phyloP scores from a whole-genome alignment of 2,113 vertebrate genomes.

The Piprites chloris region DNA sequence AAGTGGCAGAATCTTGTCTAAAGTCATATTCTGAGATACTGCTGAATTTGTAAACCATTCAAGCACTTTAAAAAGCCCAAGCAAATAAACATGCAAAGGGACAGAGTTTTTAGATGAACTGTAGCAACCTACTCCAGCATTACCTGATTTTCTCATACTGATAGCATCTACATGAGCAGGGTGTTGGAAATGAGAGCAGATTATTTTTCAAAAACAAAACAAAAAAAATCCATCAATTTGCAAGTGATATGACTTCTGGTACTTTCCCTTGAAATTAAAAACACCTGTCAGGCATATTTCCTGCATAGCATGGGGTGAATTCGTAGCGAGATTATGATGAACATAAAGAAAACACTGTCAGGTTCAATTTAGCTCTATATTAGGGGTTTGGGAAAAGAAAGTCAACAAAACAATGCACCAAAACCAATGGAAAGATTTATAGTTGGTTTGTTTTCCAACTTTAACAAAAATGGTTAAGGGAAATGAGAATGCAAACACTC shows the following conservation, averaged over 20 bases:
- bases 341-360: constrained; percentile 5
- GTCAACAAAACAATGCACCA: background rate
- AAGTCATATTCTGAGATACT: background rate
- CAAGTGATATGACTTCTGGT: constrained; percentile 21
- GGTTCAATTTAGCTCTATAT: background rate
- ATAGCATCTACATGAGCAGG: constrained; percentile 12
- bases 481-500: background rate
- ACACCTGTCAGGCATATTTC: constrained; percentile 40
- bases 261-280: constrained; percentile 26
- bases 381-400: background rate
- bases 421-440: background rate
- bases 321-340: background rate
- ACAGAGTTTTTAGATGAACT: background rate
- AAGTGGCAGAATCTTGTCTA: background rate
- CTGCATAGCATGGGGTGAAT: constrained; percentile 4
- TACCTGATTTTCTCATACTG: constrained; percentile 38
- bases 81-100: background rate
- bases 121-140: background rate
- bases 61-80: background rate
- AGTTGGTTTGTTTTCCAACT: background rate
- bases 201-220: background rate
- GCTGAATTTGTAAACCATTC: background rate
- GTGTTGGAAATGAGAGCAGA: constrained; percentile 4
- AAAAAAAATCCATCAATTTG: constrained; percentile 10
- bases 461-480: background rate